Base-by-base conservation (phyloP, 2,113 vertebrate species). In the Platichthys stellatus region DNA sequence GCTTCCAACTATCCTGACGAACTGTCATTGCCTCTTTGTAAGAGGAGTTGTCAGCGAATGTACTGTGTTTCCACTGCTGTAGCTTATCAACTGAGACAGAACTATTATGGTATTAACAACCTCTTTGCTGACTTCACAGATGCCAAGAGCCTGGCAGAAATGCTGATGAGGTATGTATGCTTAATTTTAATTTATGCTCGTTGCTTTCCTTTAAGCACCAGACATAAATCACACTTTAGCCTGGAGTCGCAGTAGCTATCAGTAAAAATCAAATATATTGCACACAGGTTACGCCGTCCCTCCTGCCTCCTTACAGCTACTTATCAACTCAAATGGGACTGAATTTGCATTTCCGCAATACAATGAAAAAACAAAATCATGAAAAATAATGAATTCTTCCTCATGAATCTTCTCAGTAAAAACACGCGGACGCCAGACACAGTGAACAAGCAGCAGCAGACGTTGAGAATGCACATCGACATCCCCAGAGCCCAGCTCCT, bases 101-200 rank as follows among this genome's bases (percentile, higher is more conserved):
- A 59, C 54, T 83, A 70, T 86, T 79, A 66, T 68, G 63, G 69
- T 74, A 67, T 78, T 92, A 90, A 93, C 86, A 31, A 43, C 67
- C 79, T 85, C 84, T 85, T 76, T 95, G 88, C 93, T 94, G 95
- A 89, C 93, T 89, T 94, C 88, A 80, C 94, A 99, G 98, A 99
- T 96, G 98, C 98, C 63, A 99, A 99, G 92, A 99, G 98, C 91
- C 94, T 99, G 87, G 98, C 98, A 9, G 98, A 99, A 94, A 99
- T 99, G 98, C 96, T 99, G 74, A 99, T 99, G 97, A 99, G 98
- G 98, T 99, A 96, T 94, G 92, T 88, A 66, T 58, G 71, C 72
- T 66, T 80, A 84, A 84, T 90, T 78, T 82, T 73, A 75, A 91
- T 90, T 85, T 81, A 86, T 76, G 49, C 75, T 58, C 3, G n/a